Conservation (phyloP, 2,797 vertebrate genomes). For the Falco concolor region DNA sequence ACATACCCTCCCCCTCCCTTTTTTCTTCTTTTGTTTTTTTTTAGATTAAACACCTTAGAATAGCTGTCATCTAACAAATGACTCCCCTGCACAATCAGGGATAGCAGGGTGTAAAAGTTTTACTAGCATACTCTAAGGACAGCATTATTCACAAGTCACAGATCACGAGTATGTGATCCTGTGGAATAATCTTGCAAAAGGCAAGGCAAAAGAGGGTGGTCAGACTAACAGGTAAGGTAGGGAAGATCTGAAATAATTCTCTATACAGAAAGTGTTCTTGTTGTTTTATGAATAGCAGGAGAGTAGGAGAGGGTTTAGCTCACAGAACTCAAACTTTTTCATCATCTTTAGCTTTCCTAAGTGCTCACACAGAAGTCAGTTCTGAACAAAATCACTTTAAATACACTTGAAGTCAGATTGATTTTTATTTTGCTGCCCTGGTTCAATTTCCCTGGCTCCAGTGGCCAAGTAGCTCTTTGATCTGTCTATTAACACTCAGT, state of each 20-base stretch:
- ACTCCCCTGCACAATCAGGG: background rate
- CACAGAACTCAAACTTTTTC: background rate
- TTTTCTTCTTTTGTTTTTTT: background rate
- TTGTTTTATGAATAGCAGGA: background rate
- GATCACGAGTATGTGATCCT: background rate
- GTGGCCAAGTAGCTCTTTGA: slow-evolving; percentile 1
- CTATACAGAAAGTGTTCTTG: background rate
- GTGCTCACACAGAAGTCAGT: background rate
- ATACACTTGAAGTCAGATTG: background rate
- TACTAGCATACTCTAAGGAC: background rate
- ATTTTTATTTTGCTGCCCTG: slow-evolving; percentile 22
- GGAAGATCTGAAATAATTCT: background rate
- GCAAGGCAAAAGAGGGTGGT: background rate
- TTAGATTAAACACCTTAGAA: background rate
- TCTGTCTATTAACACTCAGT: background rate
- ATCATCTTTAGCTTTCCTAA: background rate
- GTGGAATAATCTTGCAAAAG: background rate
- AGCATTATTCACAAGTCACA: background rate
- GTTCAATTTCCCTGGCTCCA: slow-evolving; percentile 8
- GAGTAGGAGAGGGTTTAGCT: background rate
- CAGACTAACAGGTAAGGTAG: background rate
- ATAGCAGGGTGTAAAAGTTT: background rate
- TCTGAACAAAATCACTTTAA: slow-evolving; percentile 6
- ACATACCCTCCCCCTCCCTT: background rate
- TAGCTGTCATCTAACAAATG: background rate